phyloP scores from a whole-genome alignment of 2,113 vertebrate genomes.

The Nothoprocta perdicaria region DNA sequence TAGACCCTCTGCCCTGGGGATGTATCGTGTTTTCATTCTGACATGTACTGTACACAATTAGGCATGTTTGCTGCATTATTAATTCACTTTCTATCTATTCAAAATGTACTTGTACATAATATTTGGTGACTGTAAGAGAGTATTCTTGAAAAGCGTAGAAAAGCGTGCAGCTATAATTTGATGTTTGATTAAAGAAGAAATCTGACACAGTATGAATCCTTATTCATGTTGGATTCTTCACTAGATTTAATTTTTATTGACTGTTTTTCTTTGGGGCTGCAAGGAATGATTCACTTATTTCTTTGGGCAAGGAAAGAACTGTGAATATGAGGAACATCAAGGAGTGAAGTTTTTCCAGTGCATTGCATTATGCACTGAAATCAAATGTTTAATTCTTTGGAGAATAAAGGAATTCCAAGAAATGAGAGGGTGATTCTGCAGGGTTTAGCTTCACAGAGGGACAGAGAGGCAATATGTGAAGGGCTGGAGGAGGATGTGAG shows the following conservation, averaged over 20 bases:
- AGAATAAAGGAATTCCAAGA: neutral
- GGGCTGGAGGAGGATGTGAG: neutral
- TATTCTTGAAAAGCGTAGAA: constrained; percentile 13
- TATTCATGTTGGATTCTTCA: neutral
- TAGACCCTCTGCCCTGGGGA: constrained; percentile 50
- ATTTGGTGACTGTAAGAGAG: neutral
- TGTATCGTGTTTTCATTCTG: constrained; percentile 29
- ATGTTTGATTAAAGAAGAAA: neutral
- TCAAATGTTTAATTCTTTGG: neutral
- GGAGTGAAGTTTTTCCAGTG: neutral
- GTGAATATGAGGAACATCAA: neutral
- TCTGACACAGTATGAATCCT: neutral
- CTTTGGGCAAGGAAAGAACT: neutral
- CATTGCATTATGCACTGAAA: neutral
- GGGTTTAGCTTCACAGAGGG: neutral
- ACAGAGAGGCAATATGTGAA: neutral
- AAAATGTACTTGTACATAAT: constrained; percentile 13
- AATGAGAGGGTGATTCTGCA: neutral
- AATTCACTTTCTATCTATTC: constrained; percentile 20
- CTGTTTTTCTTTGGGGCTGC: neutral
- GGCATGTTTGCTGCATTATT: constrained; percentile 7
- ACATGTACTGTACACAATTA: constrained; percentile 12
- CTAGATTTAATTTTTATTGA: neutral
- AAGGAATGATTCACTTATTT: neutral
- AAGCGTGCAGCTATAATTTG: neutral